These are phyloP conservation scores for Blera fallax DNA, from an alignment of 2,888 invertebrate genomes.

Conservation along the genomic window DNA sequence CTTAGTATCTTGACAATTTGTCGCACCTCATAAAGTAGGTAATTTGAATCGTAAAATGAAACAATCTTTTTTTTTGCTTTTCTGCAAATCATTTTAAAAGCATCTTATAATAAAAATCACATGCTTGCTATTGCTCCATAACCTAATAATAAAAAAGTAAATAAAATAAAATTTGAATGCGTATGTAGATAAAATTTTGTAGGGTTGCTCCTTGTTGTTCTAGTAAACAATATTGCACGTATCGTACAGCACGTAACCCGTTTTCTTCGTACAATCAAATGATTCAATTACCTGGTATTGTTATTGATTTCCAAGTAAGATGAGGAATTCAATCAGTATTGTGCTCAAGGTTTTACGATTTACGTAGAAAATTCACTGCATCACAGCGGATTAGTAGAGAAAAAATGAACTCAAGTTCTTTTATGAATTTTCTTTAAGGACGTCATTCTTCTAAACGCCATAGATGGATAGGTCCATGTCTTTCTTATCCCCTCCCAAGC, in stretches of 20 bases:
- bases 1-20: neutral
- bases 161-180: neutral
- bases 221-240: neutral
- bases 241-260: neutral
- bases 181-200: neutral
- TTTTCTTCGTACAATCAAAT: neutral
- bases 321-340: neutral
- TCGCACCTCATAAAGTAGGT: neutral
- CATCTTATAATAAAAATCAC: neutral
- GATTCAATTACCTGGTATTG: neutral
- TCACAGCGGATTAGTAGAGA: too few species aligned
- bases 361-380: neutral
- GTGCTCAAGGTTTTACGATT: neutral
- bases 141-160: neutral
- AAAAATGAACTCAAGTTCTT: too few species aligned
- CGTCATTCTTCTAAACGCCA: too few species aligned
- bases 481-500: too few species aligned
- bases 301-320: neutral
- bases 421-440: too few species aligned
- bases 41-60: neutral
- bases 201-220: neutral
- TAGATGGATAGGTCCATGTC: too few species aligned
- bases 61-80: neutral
- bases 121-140: conserved; percentile 1
- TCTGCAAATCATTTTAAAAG: neutral